A percentile compares a stretch with the other conserved stretches of the same genome.
Conservation (phyloP, 2,113 vertebrate genomes). For the Petroica traversi region DNA sequence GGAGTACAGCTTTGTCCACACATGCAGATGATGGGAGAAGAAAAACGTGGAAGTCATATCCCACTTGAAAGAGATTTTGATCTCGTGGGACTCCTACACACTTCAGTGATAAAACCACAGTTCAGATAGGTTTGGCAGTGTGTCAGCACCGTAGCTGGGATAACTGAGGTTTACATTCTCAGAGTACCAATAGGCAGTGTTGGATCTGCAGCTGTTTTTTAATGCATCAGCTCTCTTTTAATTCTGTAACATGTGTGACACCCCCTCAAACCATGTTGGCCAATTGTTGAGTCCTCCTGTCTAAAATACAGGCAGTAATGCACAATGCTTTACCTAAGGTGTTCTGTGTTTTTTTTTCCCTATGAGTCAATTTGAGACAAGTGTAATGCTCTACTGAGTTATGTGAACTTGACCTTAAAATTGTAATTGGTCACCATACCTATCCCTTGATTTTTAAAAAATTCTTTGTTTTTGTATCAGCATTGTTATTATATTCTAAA, state of each 20-base stretch:
- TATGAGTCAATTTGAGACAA: background rate
- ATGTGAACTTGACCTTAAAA: background rate
- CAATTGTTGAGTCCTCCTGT: fast-evolving
- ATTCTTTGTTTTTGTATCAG: background rate
- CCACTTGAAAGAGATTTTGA: slow-evolving; percentile 39
- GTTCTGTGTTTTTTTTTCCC: background rate
- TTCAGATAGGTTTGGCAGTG: slow-evolving; percentile 12
- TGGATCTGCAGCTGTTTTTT: background rate
- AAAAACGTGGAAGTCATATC: slow-evolving; percentile 8
- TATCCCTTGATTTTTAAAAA: fast-evolving
- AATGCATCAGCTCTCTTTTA: slow-evolving; percentile 20
- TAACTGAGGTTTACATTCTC: background rate
- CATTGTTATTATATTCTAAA: background rate
- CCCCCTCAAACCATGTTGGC: background rate
- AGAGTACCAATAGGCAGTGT: background rate
- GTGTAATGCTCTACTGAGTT: background rate
- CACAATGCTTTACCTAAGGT: background rate
- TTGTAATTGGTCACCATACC: background rate
- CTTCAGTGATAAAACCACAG: background rate
- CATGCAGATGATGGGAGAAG: background rate
- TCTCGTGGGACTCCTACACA: background rate
- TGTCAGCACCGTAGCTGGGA: background rate
- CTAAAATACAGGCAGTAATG: background rate
- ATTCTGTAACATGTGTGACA: background rate
- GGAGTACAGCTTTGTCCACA: background rate